phyloP scores from a whole-genome alignment of 2,888 invertebrate species.

The Tillus elongatus region DNA sequence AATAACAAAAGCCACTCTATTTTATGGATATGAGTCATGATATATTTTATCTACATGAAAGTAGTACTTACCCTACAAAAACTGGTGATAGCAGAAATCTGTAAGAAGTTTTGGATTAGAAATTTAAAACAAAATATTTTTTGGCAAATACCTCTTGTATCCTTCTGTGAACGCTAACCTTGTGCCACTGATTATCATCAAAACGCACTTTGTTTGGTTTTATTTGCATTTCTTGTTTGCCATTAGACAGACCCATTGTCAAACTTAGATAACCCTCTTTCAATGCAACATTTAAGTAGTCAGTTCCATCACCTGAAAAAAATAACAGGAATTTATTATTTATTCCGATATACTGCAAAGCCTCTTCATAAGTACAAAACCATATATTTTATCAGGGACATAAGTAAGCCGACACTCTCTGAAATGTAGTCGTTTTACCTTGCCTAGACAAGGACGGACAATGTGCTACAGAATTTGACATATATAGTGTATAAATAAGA shows the following conservation, averaged over 20 bases:
- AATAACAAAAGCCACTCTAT: no score
- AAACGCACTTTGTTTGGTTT: slow-evolving; percentile 82
- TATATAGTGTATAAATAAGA: no score
- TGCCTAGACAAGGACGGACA: no score
- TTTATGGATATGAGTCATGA: no score
- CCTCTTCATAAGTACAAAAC: not conserved
- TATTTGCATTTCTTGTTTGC: slow-evolving; percentile 81
- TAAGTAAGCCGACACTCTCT: no score
- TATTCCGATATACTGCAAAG: not conserved
- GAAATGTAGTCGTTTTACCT: no score
- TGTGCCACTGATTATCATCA: slow-evolving; percentile 96
- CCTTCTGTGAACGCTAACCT: slow-evolving; percentile 77
- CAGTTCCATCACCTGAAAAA: slow-evolving; percentile 71
- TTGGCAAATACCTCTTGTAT: slow-evolving; percentile 73
- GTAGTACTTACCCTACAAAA: slow-evolving; percentile 73
- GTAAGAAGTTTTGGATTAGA: slow-evolving; percentile 40
- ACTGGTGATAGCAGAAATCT: slow-evolving; percentile 80
- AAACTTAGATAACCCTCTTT: slow-evolving; percentile 82
- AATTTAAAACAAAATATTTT: not conserved
- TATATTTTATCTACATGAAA: no score
- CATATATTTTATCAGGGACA: slow-evolving; percentile 2
- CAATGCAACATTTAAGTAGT: slow-evolving; percentile 81
- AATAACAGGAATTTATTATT: slow-evolving; percentile 22
- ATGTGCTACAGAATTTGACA: no score
- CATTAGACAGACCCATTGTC: slow-evolving; percentile 83